Evolutionary conservation across 2,888 invertebrate genomes (phyloP), one percentile per base, ranked within the genome.

Genomic region (Brachylomia viminalis): DNA sequence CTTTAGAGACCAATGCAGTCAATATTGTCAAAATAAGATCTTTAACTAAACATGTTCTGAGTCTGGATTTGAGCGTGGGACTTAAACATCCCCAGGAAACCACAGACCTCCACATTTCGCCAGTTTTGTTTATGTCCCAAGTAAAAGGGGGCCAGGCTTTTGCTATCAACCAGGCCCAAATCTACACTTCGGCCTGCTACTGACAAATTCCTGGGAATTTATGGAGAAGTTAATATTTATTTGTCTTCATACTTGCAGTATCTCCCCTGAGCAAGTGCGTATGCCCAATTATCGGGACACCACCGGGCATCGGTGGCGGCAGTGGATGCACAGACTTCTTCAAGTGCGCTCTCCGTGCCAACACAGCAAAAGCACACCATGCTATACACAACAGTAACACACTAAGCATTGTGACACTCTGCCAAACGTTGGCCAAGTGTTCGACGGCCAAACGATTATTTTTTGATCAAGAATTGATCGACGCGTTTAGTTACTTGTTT

Each of bases 351-450:
- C 68, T 59, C 85, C 85, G 74, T 0, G 33, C 61, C 1, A 73
- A 27, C 30, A 59, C 67, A 0, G 30, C 65, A 20, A 71, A 58
- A 0, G 52, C 72, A 20, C 52, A 71, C 73, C 64, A 81, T 4
- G 61, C 23, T 3, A 59, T 68, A 72, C 71, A 83, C 73, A 85
- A 75, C 49, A 83, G n/a, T 8, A 74, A n/a, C 23, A 65, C 68
- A 77, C 65, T 72, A 10, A 85, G 23, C 83, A 83, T 83, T 42
- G 15, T 85, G 47, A 45, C 33, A 17, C 2, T 66, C 82, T 82
- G 38, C n/a, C n/a, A n/a, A n/a, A n/a, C n/a, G n/a, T n/a, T n/a
- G n/a, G n/a, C n/a, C n/a, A n/a, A n/a, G n/a, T n/a, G 10, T 27
- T 69, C 7, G 1, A 56, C 56, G 1, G 27, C 3, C 0, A 61